These are phyloP conservation scores for Tympanuchus pallidicinctus DNA, from an alignment of 2,113 vertebrate species.

Conservation along the genomic window DNA sequence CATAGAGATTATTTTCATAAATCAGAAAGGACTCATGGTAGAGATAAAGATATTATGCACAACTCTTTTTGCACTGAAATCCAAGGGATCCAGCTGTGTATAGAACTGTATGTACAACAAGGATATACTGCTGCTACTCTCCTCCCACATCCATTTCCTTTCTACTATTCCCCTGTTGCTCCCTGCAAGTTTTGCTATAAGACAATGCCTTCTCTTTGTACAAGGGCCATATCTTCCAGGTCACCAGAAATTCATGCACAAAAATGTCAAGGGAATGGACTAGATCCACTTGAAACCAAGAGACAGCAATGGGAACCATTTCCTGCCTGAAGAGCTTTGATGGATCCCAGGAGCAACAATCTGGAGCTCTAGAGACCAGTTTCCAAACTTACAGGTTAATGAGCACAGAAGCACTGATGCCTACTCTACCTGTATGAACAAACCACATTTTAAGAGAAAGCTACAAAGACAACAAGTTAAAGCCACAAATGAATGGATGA, in stretches of 20 bases:
- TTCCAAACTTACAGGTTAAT: background rate
- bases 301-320: rapidly evolving
- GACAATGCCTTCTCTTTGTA: background rate
- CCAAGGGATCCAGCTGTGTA: background rate
- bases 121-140: background rate
- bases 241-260: background rate
- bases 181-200: background rate
- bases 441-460: background rate
- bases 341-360: background rate
- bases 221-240: background rate
- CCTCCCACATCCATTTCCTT: background rate
- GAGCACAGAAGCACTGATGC: rapidly evolving
- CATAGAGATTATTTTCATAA: background rate
- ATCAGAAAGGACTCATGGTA: background rate
- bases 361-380: background rate
- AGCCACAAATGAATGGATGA: background rate
- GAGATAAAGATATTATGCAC: background rate
- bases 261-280: background rate
- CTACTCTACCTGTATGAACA: background rate
- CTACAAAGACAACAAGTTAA: background rate
- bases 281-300: background rate
- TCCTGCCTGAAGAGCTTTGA: background rate
- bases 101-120: background rate
- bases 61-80: background rate
- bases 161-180: background rate